Conservation (phyloP, 2,888 invertebrate genomes). For the Pachycephus smyrnensis region DNA sequence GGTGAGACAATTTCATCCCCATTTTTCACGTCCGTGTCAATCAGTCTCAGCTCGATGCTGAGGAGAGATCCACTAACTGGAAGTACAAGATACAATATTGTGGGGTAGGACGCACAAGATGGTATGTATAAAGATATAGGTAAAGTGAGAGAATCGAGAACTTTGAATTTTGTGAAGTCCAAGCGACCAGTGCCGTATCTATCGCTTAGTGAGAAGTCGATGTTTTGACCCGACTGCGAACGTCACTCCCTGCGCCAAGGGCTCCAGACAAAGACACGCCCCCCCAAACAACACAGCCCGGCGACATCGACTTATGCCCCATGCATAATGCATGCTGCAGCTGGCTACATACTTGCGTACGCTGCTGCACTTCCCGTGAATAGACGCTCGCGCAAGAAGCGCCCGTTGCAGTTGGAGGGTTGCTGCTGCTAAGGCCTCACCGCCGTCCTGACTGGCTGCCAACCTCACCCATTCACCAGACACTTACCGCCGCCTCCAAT, state of each 20-base stretch:
- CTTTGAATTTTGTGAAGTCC: background rate
- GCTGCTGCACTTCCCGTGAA: background rate
- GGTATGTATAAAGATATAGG: background rate
- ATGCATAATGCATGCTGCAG: slow-evolving; percentile 30
- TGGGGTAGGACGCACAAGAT: background rate
- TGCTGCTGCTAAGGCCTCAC: background rate
- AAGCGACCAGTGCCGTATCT: background rate
- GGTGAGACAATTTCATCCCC: slow-evolving; percentile 32
- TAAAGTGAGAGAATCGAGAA: background rate
- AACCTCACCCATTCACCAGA: background rate
- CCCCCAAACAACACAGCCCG: background rate
- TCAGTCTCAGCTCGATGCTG: background rate
- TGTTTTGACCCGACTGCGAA: background rate
- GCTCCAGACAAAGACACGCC: background rate
- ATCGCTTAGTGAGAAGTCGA: background rate
- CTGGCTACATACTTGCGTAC: background rate
- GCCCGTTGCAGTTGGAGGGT: background rate
- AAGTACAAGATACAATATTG: background rate
- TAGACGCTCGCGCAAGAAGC: slow-evolving; percentile 2
- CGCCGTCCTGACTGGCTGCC: background rate
- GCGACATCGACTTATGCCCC: slow-evolving; percentile 16
- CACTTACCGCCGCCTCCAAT: slow-evolving; percentile 6
- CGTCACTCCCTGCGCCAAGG: background rate
- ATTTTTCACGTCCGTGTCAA: background rate
- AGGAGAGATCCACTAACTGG: background rate